Conservation (phyloP, 1,140 invertebrate genomes). For the Alviniconcha marisindica region DNA sequence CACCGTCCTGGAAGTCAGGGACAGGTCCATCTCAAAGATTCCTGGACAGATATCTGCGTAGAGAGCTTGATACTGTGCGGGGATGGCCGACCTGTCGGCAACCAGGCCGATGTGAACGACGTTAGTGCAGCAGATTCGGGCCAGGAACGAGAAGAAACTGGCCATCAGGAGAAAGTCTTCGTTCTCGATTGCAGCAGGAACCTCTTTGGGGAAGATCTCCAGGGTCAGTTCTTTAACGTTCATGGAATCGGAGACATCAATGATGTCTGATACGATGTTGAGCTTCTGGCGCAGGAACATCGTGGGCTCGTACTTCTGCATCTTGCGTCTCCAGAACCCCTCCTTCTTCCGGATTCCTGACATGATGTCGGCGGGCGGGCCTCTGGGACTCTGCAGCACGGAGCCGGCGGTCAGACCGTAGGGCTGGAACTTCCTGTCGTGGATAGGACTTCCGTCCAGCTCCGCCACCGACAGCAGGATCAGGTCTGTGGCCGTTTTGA, state of each 20-base stretch:
- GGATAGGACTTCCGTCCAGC: conserved; percentile 46
- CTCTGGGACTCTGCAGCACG: conserved; percentile 21
- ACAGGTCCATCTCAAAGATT: conserved; percentile 47
- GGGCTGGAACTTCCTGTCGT: conserved; percentile 32
- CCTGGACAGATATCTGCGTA: conserved; percentile 55
- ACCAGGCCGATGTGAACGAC: conserved; percentile 54
- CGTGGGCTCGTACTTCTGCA: conserved; percentile 56
- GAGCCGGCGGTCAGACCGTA: conserved; percentile 41
- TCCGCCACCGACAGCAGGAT: conserved; percentile 50
- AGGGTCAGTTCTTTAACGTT: conserved; percentile 44
- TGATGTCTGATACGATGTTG: conserved; percentile 57
- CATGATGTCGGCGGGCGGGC: conserved; percentile 39
- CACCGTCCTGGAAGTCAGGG: conserved; percentile 30
- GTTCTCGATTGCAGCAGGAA: not conserved
- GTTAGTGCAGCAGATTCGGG: conserved; percentile 49
- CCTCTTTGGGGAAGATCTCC: conserved; percentile 8
- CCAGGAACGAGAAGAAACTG: conserved; percentile 56
- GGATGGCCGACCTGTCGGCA: conserved; percentile 46
- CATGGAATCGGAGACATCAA: conserved; percentile 48
- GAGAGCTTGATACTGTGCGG: conserved; percentile 23
- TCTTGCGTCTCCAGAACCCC: conserved; percentile 52
- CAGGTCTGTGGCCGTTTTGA: conserved; percentile 45
- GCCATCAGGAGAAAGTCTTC: conserved; percentile 34
- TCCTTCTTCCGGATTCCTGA: conserved; percentile 53
- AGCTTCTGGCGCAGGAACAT: conserved; percentile 58